phyloP scores from a whole-genome alignment of 2,888 invertebrate species.

The Linyphia triangularis region DNA sequence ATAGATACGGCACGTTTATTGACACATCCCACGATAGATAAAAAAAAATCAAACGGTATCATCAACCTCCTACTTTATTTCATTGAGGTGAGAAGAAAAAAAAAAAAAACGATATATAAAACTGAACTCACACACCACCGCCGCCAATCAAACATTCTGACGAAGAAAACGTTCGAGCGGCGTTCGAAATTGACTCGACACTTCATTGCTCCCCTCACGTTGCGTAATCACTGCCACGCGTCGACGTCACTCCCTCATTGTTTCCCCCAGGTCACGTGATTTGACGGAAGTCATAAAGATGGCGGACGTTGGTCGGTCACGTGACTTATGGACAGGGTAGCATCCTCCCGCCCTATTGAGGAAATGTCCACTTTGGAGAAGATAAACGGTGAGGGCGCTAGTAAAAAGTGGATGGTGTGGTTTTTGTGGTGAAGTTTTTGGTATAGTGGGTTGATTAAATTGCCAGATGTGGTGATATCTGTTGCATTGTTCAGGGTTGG shows the following conservation, averaged over 20 bases:
- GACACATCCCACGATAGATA: constrained; percentile 48
- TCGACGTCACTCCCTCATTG: constrained; percentile 44
- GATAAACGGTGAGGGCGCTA: neutral
- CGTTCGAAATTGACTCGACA: constrained; percentile 15
- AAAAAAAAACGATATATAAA: constrained; percentile 35
- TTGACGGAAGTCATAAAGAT: constrained; percentile 54
- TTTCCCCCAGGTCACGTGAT: constrained; percentile 66
- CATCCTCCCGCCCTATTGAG: constrained; percentile 4
- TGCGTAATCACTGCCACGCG: constrained; percentile 51
- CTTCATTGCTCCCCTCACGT: constrained; percentile 35
- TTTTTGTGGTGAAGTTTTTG: neutral
- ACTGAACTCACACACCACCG: constrained; percentile 16
- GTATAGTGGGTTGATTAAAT: neutral
- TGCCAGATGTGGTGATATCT: neutral
- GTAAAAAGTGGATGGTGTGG: neutral
- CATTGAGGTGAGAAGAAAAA: neutral
- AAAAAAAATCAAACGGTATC: neutral
- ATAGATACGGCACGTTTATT: constrained; percentile 27
- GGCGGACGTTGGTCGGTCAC: constrained; percentile 34
- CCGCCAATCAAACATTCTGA: constrained; percentile 43
- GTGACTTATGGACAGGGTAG: constrained; percentile 25
- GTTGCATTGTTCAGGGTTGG: too few species aligned
- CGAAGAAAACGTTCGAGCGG: neutral
- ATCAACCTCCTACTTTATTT: neutral
- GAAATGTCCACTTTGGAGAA: constrained; percentile 49